Conservation (phyloP, 2,888 invertebrate genomes). For the Pheosia gnoma region DNA sequence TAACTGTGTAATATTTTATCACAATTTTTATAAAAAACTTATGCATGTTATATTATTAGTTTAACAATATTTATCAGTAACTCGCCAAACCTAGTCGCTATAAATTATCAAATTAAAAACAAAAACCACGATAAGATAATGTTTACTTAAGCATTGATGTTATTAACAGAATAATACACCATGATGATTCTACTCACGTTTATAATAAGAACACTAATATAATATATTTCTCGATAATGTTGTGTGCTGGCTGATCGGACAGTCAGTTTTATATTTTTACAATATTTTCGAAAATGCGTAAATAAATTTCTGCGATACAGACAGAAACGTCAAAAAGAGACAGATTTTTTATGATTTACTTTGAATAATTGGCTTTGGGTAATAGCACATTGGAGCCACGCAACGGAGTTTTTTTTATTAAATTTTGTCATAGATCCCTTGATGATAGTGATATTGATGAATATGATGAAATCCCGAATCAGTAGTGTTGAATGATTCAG, state of each 20-base stretch:
- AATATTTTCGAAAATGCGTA: constrained; percentile 51
- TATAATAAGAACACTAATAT: constrained; percentile 15
- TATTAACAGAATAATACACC: not conserved
- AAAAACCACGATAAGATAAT: constrained; percentile 13
- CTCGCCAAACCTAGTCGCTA: constrained; percentile 1
- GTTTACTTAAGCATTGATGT: not conserved
- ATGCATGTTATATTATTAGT: constrained; percentile 1
- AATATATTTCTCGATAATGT: constrained; percentile 12
- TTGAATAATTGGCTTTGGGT: too few species aligned
- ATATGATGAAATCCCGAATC: too few species aligned
- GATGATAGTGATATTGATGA: too few species aligned
- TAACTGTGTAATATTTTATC: constrained; percentile 3
- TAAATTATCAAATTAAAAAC: constrained; percentile 13
- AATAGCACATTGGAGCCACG: too few species aligned
- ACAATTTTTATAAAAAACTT: not conserved
- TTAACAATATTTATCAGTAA: not conserved
- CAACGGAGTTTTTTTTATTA: too few species aligned
- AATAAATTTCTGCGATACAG: not conserved
- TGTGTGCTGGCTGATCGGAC: constrained; percentile 10
- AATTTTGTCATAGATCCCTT: too few species aligned
- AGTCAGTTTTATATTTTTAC: constrained; percentile 29
- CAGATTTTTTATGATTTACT: not conserved
- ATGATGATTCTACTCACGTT: constrained; percentile 19
- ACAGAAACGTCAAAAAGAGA: not conserved
- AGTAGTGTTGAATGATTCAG: too few species aligned